Evolutionary conservation across 2,888 invertebrate species (phyloP), one percentile per base, ranked within the genome.

Genomic region (Actias luna): DNA sequence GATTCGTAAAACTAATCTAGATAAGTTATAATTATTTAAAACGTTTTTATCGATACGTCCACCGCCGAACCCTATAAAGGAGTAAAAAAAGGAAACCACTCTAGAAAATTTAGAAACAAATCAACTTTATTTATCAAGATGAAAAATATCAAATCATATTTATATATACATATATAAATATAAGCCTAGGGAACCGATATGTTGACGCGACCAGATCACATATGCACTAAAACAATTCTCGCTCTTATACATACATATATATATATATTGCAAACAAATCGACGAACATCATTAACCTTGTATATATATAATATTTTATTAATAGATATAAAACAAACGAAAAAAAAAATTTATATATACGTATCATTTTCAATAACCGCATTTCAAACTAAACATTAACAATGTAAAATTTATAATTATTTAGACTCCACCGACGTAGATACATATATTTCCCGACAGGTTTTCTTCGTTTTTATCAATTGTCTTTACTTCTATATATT

Each of bases 101-200:
- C 69, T 83, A 82, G 84, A 89, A 89, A 91, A 92, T 89, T 92
- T 91, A 90, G 89, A 92, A 92, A 92, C 91, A 92, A 92, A 92
- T 92, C 88, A 92, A 91, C 89, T 92, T 92, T 92, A 92, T 92
- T 73, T 92, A 92, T 91, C 87, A 89, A 91, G 92, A 92, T 92
- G 91, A 89, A 92, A 92, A 92, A 91, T 88, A 90, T 91, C 85
- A 92, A 92, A 91, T 91, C 82, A 92, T 88, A 88, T 50, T 25
- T 50, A 50, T 25, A 50, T 50, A 50, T 46, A n/a, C n/a, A 82
- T 74, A 82, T 76, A 79, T 76, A 73, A 81, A 83, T 82, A 88
- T 85, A 89, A 92, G 91, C 90, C 86, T 88, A 88, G 79, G 79
- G 80, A 85, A 84, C 85, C 83, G 89, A 88, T 87, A 86, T 86